These are phyloP conservation scores for Chrysolina oricalcia DNA, from an alignment of 2,888 invertebrate species.

Conservation along the genomic window DNA sequence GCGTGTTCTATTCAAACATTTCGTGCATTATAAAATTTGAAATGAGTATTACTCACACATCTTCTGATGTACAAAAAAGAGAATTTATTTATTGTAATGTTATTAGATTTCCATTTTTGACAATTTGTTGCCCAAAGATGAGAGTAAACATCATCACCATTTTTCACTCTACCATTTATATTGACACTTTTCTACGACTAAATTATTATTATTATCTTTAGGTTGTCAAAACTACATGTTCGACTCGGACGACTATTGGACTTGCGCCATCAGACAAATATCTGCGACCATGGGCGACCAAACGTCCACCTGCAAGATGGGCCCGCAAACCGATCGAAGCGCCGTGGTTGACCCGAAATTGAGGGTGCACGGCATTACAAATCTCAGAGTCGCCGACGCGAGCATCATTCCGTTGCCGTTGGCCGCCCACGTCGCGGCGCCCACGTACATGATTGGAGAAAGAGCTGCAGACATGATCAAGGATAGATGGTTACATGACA, in stretches of 20 bases:
- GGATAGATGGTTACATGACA: slow-evolving; percentile 38
- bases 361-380: slow-evolving; percentile 72
- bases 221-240: slow-evolving; percentile 62
- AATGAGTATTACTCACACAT: too few species aligned
- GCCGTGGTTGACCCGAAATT: slow-evolving; percentile 75
- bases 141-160: too few species aligned
- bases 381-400: slow-evolving; percentile 69
- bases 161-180: too few species aligned
- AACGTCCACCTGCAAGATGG: slow-evolving; percentile 73
- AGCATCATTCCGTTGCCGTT: slow-evolving; percentile 74
- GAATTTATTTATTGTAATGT: too few species aligned
- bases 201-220: not conserved
- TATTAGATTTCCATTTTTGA: too few species aligned
- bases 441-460: slow-evolving; percentile 75
- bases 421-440: slow-evolving; percentile 73
- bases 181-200: not conserved
- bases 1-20: too few species aligned
- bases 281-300: slow-evolving; percentile 64
- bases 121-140: too few species aligned
- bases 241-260: slow-evolving; percentile 73
- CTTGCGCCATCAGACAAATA: slow-evolving; percentile 72
- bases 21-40: too few species aligned
- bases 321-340: slow-evolving; percentile 71
- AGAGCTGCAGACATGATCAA: slow-evolving; percentile 74
- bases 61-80: too few species aligned